Base-by-base conservation (phyloP, 1,140 invertebrate species). In the Musca domestica region DNA sequence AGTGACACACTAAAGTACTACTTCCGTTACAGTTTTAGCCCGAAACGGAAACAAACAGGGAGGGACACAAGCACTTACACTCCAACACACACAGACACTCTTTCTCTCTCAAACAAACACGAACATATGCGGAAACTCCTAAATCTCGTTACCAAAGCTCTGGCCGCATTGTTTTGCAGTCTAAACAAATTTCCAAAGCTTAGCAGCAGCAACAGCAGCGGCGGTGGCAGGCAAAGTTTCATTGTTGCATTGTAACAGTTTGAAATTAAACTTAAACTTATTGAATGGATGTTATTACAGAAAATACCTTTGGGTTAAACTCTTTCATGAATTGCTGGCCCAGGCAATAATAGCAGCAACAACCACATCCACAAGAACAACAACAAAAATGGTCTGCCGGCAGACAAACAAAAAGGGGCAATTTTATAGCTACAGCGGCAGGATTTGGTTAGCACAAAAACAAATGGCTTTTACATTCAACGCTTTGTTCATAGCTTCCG, bases 1-100 rank as follows among this genome's bases (percentile, higher is more conserved):
- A 61, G 56, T 61, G 56, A 61, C 56, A 61, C 56, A 61, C n/a
- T 61, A 61, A 61, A 61, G 56, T 61, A 61, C 56, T 61, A 34
- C 27, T 61, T 61, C 56, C 56, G 56, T 61, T 61, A 7, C 34
- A 41, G 34, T 41, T 41, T 41, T 41, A 41, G 34, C 34, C n/a
- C 34, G 12, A 41, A 41, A 41, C 34, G 34, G 34, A 41, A 41
- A 41, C 34, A 10, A 41, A 41, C 6, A 7, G 34, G 10, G 4
- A 12, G 10, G 34, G 10, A 41, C 34, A 41, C 34, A 41, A 41
- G 2, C n/a, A 34, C 9, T 27, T 27, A 9, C 34, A 22, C 25
- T 61, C 2, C n/a, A 34, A 19, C 12, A 51, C 2, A 51, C 48
- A 51, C 34, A 51, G 4, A 51, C 20, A 12, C 6, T 0, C 17